Evolutionary conservation across 92 coral and sea anemone species (phyloP), one percentile per base, ranked within the genome.

Genomic region (Isaurus tuberculatus): DNA sequence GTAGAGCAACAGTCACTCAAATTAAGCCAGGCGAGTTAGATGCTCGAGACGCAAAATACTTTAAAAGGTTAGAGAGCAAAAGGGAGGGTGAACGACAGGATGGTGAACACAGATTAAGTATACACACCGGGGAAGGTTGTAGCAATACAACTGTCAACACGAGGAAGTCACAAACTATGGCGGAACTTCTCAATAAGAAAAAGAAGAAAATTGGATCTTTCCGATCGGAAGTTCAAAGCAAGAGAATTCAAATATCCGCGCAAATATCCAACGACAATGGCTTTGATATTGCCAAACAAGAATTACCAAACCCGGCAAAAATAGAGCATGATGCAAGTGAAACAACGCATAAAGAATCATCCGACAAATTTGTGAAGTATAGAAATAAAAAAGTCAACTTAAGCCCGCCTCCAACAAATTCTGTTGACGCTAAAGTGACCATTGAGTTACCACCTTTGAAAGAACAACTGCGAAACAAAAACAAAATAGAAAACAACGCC

Each of bases 1-100:
- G 80, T 63, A 58, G 80, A 29, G 13, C 80, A 17, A 19, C 80
- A 23, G 80, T 73, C 26, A 49, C 40, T 15, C 80, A 51, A 23
- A 55, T 73, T 2, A 73, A 73, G 49, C 80, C n/a, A 46, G 80
- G 80, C 30, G 80, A 73, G 65, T 31, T 73, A 48, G 80, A 73
- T 26, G 36, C 80, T 14, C 36, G 65, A 17, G 80, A 73, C 44
- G 80, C 64, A 8, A 22, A 77, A 23, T 77, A 77, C 32, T 58
- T 55, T 23, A 58, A 77, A 58, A 57, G 27, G 55, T 55, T 77
- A 23, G 70, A 58, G 49, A 77, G 57, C 15, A 57, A 1, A 58
- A 77, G 22, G 34, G 69, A 77, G 57, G 33, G 30, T 33, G 70
- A 57, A 20, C 68, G 70, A 17, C 16, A 25, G 8, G 32, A 26